Base-by-base conservation (phyloP, 2,888 invertebrate species). In the Leptinotarsa rubiginosa region DNA sequence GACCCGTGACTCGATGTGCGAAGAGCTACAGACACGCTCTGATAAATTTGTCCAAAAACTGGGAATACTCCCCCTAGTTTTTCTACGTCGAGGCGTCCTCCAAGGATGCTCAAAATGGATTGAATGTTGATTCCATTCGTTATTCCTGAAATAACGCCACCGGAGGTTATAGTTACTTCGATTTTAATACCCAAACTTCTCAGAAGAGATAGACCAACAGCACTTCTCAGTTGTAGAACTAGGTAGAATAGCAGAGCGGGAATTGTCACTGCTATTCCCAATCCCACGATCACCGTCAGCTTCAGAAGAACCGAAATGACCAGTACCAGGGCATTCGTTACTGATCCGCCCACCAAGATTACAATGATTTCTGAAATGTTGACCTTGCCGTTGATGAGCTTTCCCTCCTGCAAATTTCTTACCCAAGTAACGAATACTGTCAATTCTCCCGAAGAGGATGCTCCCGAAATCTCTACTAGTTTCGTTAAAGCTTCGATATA, bases 301-400 rank as follows among this genome's bases (percentile, higher is more conserved):
- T 18, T 56, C n/a, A 77, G 7, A 22, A 80, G 65, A n/a, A 80
- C 52, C 10, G 54, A 64, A 5, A 79, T 73, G 12, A 70, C 73
- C 54, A 80, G 52, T 13, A 56, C 18, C 4, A 79, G 13, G 16
- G 65, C 47, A 10, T 49, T 56, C n/a, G 47, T 64, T n/a, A 59
- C 74, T 10, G 4, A 15, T 7, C 50, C 64, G 1, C 66, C 69
- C 12, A 56, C 54, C 16, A 80, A 66, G 65, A 71, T 56, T 12
- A 59, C 47, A 2, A 81, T 69, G 1, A 78, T 74, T 16, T 52
- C 75, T 0, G 75, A 77, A 31, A 80, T 20, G 47, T 80, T 75
- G 3, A 80, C 54, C 5, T 77, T 77, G 10, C 47, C 65, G 12
- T 77, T 13, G 18, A 70, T 69, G 4, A 76, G 70, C 10, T 22